Base-by-base conservation (phyloP, 2,888 invertebrate genomes). In the Callyntrura sp. region DNA sequence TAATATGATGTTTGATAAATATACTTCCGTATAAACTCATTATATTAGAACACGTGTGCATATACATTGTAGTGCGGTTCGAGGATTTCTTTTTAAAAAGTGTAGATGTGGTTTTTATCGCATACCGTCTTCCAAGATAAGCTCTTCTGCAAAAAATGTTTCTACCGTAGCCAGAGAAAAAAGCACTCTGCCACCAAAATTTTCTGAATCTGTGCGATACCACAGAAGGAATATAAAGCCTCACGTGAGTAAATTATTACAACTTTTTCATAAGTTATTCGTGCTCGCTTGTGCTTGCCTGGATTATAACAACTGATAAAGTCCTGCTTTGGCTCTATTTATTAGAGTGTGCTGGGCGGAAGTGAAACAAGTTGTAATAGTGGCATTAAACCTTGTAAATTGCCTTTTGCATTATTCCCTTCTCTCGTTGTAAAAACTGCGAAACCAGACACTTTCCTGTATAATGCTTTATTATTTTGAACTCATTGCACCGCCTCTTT, bases 361-460 rank as follows among this genome's bases (percentile, higher is more conserved):
- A 70, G 70, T 43, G 25, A 70, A 43, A 70, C 35, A 70, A 70
- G 43, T 70, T 82, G 65, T 82, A 60, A 65, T 82, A 82, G 82
- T 82, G 45, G 82, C 65, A 82, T 23, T 82, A 82, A 82, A 45
- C 60, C 8, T 20, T 82, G 82, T 82, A 82, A 82, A 82, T 82
- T 82, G 82, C 45, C 45, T 60, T 65, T 81, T 81, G 82, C 51
- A 70, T 70, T 70, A 43, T 82, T 62, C 48, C 82, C 48, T 81
- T 45, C 28, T 5, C 17, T 43, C 28, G 28, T 14, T 11, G 14
- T 65, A 65, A 4, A 65, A 28, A 0, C 12, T 20, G n/a, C 35
- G 35, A 35, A 35, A 35, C 35, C 35, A 35, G 35, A 35, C 35
- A 35, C 35, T 35, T 35, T 35, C 35, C 6, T 35, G 6, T 35